These are phyloP conservation scores for Drosophila sp. DNA, from an alignment of 1,140 invertebrate species.

Conservation along the genomic window DNA sequence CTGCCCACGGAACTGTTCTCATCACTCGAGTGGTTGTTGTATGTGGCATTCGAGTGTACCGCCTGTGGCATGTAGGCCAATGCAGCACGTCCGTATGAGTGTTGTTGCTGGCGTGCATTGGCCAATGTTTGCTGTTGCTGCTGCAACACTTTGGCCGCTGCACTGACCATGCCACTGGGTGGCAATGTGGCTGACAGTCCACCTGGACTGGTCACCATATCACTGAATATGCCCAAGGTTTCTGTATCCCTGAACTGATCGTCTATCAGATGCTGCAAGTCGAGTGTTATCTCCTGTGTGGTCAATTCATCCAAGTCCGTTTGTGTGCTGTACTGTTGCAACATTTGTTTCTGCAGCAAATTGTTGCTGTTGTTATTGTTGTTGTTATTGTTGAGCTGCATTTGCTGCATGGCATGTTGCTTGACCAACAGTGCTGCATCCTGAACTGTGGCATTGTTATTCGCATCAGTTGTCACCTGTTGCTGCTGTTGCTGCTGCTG, in stretches of 20 bases:
- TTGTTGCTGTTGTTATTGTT: constrained; percentile 78
- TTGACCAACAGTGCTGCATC: constrained; percentile 73
- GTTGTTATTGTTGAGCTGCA: constrained; percentile 76
- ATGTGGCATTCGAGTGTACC: constrained; percentile 92
- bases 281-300: constrained; percentile 94
- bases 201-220: constrained; percentile 89
- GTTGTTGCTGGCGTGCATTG: constrained; percentile 76
- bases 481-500: constrained; percentile 72
- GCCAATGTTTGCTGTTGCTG: constrained; percentile 78
- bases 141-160: constrained; percentile 84
- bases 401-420: constrained; percentile 79
- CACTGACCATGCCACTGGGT: constrained; percentile 78
- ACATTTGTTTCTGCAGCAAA: constrained; percentile 84
- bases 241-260: constrained; percentile 93
- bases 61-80: constrained; percentile 95
- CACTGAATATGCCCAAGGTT: constrained; percentile 89
- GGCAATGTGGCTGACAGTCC: constrained; percentile 85
- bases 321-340: constrained; percentile 88
- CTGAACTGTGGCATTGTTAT: constrained; percentile 77
- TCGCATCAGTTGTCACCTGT: constrained; percentile 83
- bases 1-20: constrained; percentile 81
- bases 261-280: constrained; percentile 94
- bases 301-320: constrained; percentile 94
- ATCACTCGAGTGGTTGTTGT: constrained; percentile 85
- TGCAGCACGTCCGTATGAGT: constrained; percentile 86